These are phyloP conservation scores for Callyntrura sp. DNA, from an alignment of 2,888 invertebrate species.

Conservation along the genomic window DNA sequence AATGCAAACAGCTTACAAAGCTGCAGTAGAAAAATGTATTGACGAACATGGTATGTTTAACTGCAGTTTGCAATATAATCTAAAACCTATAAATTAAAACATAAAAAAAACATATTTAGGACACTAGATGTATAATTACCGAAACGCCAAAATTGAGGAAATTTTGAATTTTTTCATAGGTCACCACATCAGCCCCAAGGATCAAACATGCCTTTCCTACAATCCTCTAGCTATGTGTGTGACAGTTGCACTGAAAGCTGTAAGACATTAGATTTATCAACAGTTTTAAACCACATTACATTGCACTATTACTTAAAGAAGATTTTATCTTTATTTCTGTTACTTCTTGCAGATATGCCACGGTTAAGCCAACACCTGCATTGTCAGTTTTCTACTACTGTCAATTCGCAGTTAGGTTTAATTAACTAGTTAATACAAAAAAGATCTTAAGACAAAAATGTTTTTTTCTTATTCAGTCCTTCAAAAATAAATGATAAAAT, in stretches of 20 bases:
- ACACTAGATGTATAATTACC: too few relatives aligned
- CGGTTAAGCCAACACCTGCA: too few relatives aligned
- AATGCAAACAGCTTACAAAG: conserved; percentile 58
- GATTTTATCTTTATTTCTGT: not conserved
- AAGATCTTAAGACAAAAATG: too few relatives aligned
- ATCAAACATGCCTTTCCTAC: conserved; percentile 52
- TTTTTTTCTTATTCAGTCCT: too few relatives aligned
- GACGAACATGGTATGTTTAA: conserved; percentile 72
- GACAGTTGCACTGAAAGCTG: conserved; percentile 43
- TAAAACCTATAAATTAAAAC: too few relatives aligned
- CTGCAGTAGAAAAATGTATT: conserved; percentile 67
- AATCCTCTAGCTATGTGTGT: conserved; percentile 65
- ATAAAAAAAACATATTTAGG: too few relatives aligned
- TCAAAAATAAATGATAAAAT: too few relatives aligned
- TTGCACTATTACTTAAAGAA: not conserved
- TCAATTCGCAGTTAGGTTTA: too few relatives aligned
- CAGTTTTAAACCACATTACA: not conserved
- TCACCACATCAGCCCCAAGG: conserved; percentile 37
- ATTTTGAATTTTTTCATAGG: conserved; percentile 38
- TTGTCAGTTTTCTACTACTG: too few relatives aligned
- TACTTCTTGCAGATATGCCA: not conserved
- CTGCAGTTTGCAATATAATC: too few relatives aligned
- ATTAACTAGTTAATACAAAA: too few relatives aligned
- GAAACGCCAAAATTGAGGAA: too few relatives aligned
- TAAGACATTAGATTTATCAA: conserved; percentile 41